Evolutionary conservation across 1,140 invertebrate species (phyloP).

Genomic region (Sycophila sp.): DNA sequence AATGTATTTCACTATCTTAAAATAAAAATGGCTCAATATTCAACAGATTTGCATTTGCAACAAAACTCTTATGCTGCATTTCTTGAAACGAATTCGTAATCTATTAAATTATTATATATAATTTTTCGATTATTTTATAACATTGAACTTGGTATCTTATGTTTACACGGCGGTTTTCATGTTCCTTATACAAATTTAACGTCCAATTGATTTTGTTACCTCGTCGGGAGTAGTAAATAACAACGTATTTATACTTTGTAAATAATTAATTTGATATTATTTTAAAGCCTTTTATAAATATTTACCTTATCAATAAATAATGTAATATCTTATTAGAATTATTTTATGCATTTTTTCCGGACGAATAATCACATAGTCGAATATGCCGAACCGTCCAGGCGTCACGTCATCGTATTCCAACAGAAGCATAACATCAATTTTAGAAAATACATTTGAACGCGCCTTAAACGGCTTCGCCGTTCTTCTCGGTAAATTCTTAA

Average conservation of each 20-base stretch:
- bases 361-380: slow-evolving; percentile 13
- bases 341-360: neutral
- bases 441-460: neutral
- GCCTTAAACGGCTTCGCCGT: neutral
- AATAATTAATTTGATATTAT: neutral
- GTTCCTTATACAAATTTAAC: no score
- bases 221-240: no score
- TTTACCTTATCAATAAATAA: neutral
- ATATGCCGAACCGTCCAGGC: neutral
- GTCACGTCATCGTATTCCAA: neutral
- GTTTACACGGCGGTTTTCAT: no score
- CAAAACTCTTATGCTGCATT: no score
- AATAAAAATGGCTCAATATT: no score
- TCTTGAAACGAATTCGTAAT: no score
- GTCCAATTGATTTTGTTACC: no score
- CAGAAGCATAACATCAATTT: neutral
- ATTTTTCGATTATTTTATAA: neutral
- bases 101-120: neutral
- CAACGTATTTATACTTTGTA: neutral
- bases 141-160: neutral
- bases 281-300: neutral
- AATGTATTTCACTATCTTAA: no score
- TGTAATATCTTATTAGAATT: neutral
- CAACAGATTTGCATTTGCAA: no score
- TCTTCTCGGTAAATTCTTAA: neutral